Evolutionary conservation across 37 sponge, comb jelly and placozoan species (phyloP), one percentile per base, ranked within the genome.

Genomic region (Bolinopsis microptera): DNA sequence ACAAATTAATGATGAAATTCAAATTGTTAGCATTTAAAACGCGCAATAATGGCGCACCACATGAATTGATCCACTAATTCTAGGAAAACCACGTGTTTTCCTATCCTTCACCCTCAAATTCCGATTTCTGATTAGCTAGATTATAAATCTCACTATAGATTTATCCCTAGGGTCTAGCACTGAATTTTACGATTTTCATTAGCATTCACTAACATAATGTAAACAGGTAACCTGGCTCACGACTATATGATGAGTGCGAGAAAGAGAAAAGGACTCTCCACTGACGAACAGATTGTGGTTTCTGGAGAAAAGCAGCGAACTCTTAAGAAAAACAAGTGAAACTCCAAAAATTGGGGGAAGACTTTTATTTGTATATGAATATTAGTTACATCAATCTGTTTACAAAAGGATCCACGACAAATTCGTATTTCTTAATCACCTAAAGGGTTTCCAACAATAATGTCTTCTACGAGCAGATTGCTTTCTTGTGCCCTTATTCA

Each of bases 271-370:
- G 99, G 99, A 0, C 94, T 98, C 21, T 68, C 48, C 33, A 94
- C 96, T 2, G 95, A 97, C 38, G 96, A 97, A 75, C 97, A 98
- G 80, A 94, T 97, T 26, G 97, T 98, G 22, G 96, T 96, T 72
- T 96, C 96, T 82, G 99, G 94, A 35, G 99, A 98, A 93, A 98
- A 98, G 76, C 99, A 98, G 75, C 96, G 99, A 93, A 98, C 97
- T 31, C 36, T 96, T 32, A 94, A 94, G 75, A 96, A 95, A 39
- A 83, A 95, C 76, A 95, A 86, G 30, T 86, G 90, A 77, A 35
- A 72, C 26, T 5, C 61, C 13, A 5, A 48, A 48, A 13, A n/a
- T 72, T 28, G 74, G 74, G 74, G 26, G 3, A 72, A 67, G 18
- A 67, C 18, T 24, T 30, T 23, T 72, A n/a, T 30, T 72, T 72